Base-by-base conservation (phyloP, 2,797 vertebrate genomes). In the Phyllotis vaccarum region DNA sequence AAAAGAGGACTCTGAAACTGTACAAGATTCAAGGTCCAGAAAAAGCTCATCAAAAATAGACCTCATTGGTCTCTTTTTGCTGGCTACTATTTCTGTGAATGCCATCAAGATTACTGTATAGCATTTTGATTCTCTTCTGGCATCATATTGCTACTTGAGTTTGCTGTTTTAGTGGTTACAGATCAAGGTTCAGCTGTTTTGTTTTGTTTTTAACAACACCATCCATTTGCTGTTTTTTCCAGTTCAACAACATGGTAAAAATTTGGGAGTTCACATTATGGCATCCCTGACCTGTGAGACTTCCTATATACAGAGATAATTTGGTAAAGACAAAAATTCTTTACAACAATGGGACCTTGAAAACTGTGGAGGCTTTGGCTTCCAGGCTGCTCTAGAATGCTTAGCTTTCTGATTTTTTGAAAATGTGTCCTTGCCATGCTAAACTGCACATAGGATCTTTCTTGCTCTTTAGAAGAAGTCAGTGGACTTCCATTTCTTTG, bases 401-500 rank as follows among this genome's bases (percentile, higher is more conserved):
- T 12, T 19, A 6, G 70, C 58, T 91, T 46, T 96, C 29, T 85
- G 17, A 31, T 62, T 21, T 9, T 17, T 19, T 86, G 86, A 34
- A 46, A 92, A 58, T 56, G 54, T 89, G 31, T 76, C 75, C 80
- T 91, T 37, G 92, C 22, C 72, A 74, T 37, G 58, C 56, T 83
- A 89, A 60, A 37, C 29, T 64, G 82, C 58, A 82, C n/a, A 68
- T 1, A 43, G 34, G 49, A 74, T 14, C 46, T 56, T 7, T 9
- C 52, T 93, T 96, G 14, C 10, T 76, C 10, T 90, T 89, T 29
- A 86, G 68, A 27, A 89, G 66, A 79, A 93, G 43, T 11, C 2
- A 6, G 0, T 40, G 6, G 9, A 6, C 8, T 74, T 78, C n/a
- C 27, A 29, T 90, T 81, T 75, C 29, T 62, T 79, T 89, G 31